These are phyloP conservation scores for Umimayanthus kanabou DNA, from an alignment of 92 coral and sea anemone genomes.

Conservation along the genomic window DNA sequence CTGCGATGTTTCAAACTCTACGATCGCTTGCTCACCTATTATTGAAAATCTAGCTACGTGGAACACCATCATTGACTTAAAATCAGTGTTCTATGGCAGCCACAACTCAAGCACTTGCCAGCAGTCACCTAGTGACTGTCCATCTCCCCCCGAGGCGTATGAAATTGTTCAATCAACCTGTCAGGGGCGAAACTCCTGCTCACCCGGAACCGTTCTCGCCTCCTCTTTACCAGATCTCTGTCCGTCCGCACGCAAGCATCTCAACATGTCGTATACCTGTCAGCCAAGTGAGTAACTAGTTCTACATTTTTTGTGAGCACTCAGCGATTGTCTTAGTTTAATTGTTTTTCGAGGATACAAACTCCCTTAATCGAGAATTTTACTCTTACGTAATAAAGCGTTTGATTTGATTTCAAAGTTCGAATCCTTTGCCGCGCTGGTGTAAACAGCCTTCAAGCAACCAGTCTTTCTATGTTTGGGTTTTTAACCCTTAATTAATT, in stretches of 20 bases:
- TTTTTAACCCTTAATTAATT: too few species aligned
- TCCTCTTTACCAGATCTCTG: conserved; percentile 7
- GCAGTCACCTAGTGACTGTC: not conserved
- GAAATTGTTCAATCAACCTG: not conserved
- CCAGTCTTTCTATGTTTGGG: too few species aligned
- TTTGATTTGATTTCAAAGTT: too few species aligned
- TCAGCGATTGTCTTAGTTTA: too few species aligned
- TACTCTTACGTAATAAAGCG: too few species aligned
- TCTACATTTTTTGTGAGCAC: not conserved
- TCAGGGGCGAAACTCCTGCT: not conserved
- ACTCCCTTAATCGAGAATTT: too few species aligned
- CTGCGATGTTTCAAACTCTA: not conserved
- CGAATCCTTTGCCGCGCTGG: too few species aligned
- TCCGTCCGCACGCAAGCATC: not conserved
- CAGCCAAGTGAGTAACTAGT: not conserved
- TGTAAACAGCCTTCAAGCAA: too few species aligned
- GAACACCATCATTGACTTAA: not conserved
- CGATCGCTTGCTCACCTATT: not conserved
- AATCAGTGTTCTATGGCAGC: conserved; percentile 8
- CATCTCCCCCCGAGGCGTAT: not conserved
- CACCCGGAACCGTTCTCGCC: not conserved
- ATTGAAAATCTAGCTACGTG: not conserved
- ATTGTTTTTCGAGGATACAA: too few species aligned
- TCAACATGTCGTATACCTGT: not conserved
- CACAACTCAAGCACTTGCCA: not conserved